These are phyloP conservation scores for Chiloscyllium plagiosum DNA, from an alignment of 2,113 vertebrate genomes.

Conservation along the genomic window DNA sequence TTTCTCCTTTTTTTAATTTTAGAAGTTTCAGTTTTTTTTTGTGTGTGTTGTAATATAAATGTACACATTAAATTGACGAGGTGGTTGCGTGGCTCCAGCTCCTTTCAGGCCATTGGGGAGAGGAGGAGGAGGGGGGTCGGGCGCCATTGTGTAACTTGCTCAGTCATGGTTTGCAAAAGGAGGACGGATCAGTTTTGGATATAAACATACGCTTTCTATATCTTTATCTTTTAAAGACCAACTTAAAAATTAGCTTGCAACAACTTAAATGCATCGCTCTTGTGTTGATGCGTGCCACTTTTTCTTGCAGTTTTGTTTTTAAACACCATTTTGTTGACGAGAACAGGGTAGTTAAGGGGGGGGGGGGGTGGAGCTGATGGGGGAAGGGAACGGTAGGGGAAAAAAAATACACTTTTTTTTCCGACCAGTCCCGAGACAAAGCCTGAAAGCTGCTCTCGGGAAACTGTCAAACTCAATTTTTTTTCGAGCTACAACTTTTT, in stretches of 20 bases:
- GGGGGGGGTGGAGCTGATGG: not conserved
- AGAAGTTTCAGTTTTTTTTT: not conserved
- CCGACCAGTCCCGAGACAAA: not conserved
- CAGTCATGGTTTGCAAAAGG: slow-evolving; percentile 30
- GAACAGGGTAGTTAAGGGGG: not conserved
- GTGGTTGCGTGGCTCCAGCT: slow-evolving; percentile 14
- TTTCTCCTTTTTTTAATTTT: not conserved
- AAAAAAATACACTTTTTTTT: no score
- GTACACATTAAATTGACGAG: not conserved
- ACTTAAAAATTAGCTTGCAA: not conserved
- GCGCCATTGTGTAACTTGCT: slow-evolving; percentile 36
- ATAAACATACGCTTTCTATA: not conserved
- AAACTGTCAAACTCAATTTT: not conserved
- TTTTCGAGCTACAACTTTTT: not conserved
- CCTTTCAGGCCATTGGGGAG: slow-evolving; percentile 23
- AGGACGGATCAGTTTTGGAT: not conserved
- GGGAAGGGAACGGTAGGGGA: not conserved
- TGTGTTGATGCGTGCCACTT: not conserved
- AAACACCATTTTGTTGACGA: slow-evolving; percentile 16
- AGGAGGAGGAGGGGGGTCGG: not conserved
- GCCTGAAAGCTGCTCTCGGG: not conserved
- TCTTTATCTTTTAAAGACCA: not conserved
- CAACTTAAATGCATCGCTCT: not conserved
- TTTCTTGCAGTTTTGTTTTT: not conserved
- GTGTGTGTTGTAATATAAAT: not conserved